Conservation (phyloP, 2,888 invertebrate species). For the Cartodere bifasciata region DNA sequence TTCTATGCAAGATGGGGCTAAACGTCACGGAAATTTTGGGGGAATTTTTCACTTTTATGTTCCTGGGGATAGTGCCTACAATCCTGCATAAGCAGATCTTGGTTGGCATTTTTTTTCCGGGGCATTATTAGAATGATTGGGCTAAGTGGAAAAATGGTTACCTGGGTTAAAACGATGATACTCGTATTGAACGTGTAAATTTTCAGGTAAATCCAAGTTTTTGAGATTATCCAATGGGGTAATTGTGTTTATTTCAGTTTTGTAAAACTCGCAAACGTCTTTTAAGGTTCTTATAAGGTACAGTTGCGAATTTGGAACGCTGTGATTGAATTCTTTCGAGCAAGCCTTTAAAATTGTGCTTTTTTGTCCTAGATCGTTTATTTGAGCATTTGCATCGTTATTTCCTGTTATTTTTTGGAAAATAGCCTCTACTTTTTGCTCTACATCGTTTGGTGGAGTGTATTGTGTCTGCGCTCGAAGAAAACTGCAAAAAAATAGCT, state of each 20-base stretch:
- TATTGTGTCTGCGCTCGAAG: conserved; percentile 64
- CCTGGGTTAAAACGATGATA: conserved; percentile 76
- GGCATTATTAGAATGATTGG: too few relatives aligned
- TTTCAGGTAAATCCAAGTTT: conserved; percentile 66
- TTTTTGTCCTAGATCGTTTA: conserved; percentile 43
- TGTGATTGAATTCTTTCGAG: conserved; percentile 57
- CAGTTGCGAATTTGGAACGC: conserved; percentile 73
- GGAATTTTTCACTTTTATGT: too few relatives aligned
- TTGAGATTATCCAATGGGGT: conserved; percentile 64
- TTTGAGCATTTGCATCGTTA: conserved; percentile 30
- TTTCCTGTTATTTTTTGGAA: conserved; percentile 42
- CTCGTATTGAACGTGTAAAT: conserved; percentile 72
- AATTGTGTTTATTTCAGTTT: conserved; percentile 52
- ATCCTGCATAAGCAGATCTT: too few relatives aligned
- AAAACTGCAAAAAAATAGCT: conserved; percentile 45
- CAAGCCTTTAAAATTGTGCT: conserved; percentile 60
- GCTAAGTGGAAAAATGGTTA: conserved; percentile 26
- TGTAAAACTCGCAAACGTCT: conserved; percentile 60
- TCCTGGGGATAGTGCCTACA: too few relatives aligned
- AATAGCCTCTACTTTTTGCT: conserved; percentile 46
- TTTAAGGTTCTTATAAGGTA: conserved; percentile 61
- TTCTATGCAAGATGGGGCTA: too few relatives aligned
- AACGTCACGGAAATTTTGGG: too few relatives aligned
- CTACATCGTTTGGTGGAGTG: conserved; percentile 53
- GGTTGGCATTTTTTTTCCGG: too few relatives aligned